These are phyloP conservation scores for Heliconius melpomene DNA, from an alignment of 1,140 invertebrate genomes.

Conservation along the genomic window DNA sequence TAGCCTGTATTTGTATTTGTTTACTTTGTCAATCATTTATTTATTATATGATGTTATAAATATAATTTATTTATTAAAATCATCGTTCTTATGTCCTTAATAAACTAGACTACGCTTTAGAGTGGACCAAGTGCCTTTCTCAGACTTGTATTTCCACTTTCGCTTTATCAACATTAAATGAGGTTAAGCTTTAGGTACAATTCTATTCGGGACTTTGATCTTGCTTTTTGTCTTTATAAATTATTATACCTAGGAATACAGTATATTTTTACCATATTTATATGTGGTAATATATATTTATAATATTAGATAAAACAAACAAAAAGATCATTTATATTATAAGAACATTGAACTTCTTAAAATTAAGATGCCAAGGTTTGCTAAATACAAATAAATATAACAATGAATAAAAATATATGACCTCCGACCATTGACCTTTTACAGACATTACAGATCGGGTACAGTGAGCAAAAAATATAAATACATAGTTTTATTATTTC, in stretches of 20 bases:
- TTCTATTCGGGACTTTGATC: background rate
- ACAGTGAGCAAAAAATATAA: background rate
- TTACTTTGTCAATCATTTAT: background rate
- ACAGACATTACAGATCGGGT: background rate
- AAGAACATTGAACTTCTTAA: no score
- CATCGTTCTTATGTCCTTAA: background rate
- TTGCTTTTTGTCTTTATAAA: background rate
- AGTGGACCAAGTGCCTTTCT: constrained; percentile 28
- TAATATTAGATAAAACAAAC: no score
- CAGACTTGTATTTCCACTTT: constrained; percentile 36
- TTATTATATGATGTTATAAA: background rate
- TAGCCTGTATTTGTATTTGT: background rate
- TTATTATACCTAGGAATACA: no score
- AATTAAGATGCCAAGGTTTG: background rate
- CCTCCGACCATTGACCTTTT: background rate
- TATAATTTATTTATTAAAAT: background rate
- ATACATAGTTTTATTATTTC: no score
- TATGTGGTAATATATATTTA: no score
- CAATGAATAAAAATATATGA: background rate
- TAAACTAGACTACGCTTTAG: background rate
- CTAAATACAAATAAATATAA: background rate
- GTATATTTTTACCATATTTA: no score
- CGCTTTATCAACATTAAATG: constrained; percentile 34
- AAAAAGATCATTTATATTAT: no score
- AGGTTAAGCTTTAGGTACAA: constrained; percentile 18